A percentile compares a stretch with the other conserved stretches of the same genome.
Evolutionary conservation across 2,888 invertebrate species (phyloP).

Genomic region (Osmoderma eremita): DNA sequence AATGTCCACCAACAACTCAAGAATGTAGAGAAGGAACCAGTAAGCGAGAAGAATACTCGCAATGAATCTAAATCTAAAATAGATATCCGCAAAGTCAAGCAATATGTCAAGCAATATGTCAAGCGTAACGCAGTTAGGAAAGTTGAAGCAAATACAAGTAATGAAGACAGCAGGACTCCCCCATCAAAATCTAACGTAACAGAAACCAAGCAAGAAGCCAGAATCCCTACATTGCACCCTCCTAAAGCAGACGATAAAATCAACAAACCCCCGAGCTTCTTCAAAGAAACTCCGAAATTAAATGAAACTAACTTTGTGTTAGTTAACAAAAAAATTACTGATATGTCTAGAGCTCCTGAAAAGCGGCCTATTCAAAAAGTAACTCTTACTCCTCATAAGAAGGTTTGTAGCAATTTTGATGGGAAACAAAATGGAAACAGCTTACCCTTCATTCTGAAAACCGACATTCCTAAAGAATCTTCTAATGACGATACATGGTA

Average conservation of each 20-base stretch:
- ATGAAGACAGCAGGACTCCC: not conserved
- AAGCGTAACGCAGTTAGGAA: too few species aligned
- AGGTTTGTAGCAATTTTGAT: not conserved
- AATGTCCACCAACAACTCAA: not conserved
- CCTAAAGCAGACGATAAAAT: not conserved
- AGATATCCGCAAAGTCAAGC: not conserved
- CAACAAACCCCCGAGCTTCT: not conserved
- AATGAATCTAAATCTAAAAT: constrained; percentile 7
- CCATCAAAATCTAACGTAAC: not conserved
- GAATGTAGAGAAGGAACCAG: not conserved
- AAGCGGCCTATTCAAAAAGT: not conserved
- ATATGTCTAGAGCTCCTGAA: not conserved
- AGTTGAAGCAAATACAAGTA: not conserved
- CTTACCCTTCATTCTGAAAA: not conserved
- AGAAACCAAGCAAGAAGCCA: not conserved
- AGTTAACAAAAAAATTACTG: not conserved
- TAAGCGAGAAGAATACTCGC: not conserved
- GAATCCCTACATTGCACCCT: not conserved
- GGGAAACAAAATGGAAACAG: not conserved
- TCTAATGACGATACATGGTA: constrained; percentile 2
- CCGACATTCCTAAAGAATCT: constrained; percentile 3
- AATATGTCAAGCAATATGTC: not conserved
- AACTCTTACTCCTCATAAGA: not conserved
- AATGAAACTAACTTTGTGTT: constrained; percentile 23
- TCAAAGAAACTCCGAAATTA: not conserved